phyloP scores from a whole-genome alignment of 2,113 vertebrate genomes.

The Oryzias celebensis region DNA sequence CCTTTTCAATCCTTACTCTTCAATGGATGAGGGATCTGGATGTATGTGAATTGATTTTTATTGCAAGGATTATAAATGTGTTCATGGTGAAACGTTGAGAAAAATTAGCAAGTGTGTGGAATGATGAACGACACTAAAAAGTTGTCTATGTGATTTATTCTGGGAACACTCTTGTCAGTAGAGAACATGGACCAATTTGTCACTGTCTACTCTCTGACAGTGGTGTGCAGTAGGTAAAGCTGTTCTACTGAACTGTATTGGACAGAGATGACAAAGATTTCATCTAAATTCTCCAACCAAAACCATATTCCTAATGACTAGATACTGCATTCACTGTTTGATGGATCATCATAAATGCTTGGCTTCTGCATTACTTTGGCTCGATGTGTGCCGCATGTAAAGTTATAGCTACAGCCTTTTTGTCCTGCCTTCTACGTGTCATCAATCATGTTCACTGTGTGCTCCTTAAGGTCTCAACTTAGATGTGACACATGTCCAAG shows the following conservation, averaged over 20 bases:
- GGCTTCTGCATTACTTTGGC: too few relatives aligned
- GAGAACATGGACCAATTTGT: neutral
- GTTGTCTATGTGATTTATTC: neutral
- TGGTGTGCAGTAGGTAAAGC: neutral
- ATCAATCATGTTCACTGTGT: conserved; percentile 10
- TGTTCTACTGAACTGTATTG: neutral
- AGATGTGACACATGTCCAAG: conserved; percentile 27
- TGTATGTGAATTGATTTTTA: too few relatives aligned
- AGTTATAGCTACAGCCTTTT: neutral
- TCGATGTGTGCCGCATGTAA: too few relatives aligned
- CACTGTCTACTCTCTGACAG: neutral
- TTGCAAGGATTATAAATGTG: too few relatives aligned
- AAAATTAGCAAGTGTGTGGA: neutral
- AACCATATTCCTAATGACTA: too few relatives aligned
- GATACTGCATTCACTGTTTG: too few relatives aligned
- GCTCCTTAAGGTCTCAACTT: conserved; percentile 9
- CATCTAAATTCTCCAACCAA: neutral
- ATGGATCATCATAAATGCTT: too few relatives aligned
- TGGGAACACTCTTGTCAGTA: neutral
- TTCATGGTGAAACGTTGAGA: too few relatives aligned
- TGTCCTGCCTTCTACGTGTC: conserved; percentile 10
- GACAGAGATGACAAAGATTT: neutral
- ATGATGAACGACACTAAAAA: conserved; percentile 2
- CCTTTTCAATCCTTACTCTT: too few relatives aligned
- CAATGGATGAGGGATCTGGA: too few relatives aligned